A percentile compares a stretch with the other conserved stretches of the same genome.
These are phyloP conservation scores for Drosophila eohydei DNA, from an alignment of 2,888 invertebrate species.

Conservation along the genomic window DNA sequence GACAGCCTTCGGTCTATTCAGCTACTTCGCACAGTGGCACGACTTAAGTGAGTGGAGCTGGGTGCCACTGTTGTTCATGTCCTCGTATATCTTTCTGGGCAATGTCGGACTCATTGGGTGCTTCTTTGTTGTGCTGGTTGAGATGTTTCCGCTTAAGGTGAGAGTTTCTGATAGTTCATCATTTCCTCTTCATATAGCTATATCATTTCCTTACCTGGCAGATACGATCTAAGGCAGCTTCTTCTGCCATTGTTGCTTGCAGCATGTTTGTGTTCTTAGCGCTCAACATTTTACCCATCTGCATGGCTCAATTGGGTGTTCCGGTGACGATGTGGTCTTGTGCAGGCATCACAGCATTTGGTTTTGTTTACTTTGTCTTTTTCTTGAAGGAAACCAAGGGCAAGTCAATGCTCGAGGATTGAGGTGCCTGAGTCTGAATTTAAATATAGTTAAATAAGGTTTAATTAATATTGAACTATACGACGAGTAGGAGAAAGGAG, in stretches of 20 bases:
- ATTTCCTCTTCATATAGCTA: background rate
- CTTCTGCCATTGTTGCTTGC: conserved; percentile 66
- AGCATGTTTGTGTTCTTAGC: conserved; percentile 72
- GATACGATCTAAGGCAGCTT: conserved; percentile 78
- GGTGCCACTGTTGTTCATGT: conserved; percentile 81
- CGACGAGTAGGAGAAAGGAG: background rate
- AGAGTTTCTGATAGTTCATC: background rate
- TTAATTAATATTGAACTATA: background rate
- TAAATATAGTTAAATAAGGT: background rate
- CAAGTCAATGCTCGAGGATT: conserved; percentile 67
- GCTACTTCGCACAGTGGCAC: conserved; percentile 52
- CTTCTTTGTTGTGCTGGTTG: conserved; percentile 80
- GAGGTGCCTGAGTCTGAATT: background rate
- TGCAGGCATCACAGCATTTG: conserved; percentile 52
- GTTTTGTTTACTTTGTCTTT: conserved; percentile 64
- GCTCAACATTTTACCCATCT: conserved; percentile 79
- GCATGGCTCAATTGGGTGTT: conserved; percentile 63
- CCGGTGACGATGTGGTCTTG: conserved; percentile 75
- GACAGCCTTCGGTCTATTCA: conserved; percentile 71
- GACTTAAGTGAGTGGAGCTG: conserved; percentile 69
- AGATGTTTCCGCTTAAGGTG: conserved; percentile 83
- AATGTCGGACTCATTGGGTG: conserved; percentile 81
- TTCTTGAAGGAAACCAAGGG: conserved; percentile 81
- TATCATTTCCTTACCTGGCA: conserved; percentile 22
- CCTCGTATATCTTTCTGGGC: conserved; percentile 77